Base-by-base conservation (phyloP, 2,888 invertebrate species). In the Pasiphila rectangulata region DNA sequence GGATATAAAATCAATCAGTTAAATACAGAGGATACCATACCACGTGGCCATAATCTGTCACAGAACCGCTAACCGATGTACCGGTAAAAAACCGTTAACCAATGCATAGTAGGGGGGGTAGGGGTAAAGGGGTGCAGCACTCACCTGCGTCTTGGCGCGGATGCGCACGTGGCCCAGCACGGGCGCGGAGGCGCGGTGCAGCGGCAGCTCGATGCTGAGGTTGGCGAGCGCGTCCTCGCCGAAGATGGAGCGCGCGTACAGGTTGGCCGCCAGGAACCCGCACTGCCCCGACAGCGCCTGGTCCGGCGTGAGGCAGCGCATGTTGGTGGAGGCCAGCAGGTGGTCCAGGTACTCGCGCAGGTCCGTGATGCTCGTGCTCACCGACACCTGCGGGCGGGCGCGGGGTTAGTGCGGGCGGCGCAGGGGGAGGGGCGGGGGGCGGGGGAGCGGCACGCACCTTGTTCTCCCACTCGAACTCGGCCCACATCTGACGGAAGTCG, bases 391-490 rank as follows among this genome's bases (percentile, higher is more conserved):
- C 0, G 29, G n/a, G n/a, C n/a, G n/a, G n/a, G n/a, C n/a, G n/a
- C n/a, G n/a, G n/a, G n/a, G n/a, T n/a, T n/a, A n/a, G n/a, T n/a
- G n/a, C n/a, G n/a, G n/a, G n/a, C n/a, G n/a, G n/a, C n/a, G n/a
- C n/a, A n/a, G n/a, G n/a, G n/a, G n/a, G n/a, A n/a, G n/a, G n/a
- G n/a, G n/a, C n/a, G n/a, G n/a, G n/a, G n/a, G n/a, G n/a, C n/a
- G n/a, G n/a, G n/a, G n/a, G n/a, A n/a, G n/a, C n/a, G n/a, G n/a
- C n/a, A n/a, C n/a, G 0, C 37, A 83, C 98, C 92, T 99, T 99
- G 85, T 99, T 99, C 90, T 99, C 99, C 99, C 99, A 99, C 86
- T 99, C 99, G 88, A 99, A 99, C 90, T 99, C 99, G 1, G 98
- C 97, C 99, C 99, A 99, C 99, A 99, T 99, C 84, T 96, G 95